These are phyloP conservation scores for Cerastis leucographa DNA, from an alignment of 2,888 invertebrate species.

Conservation along the genomic window DNA sequence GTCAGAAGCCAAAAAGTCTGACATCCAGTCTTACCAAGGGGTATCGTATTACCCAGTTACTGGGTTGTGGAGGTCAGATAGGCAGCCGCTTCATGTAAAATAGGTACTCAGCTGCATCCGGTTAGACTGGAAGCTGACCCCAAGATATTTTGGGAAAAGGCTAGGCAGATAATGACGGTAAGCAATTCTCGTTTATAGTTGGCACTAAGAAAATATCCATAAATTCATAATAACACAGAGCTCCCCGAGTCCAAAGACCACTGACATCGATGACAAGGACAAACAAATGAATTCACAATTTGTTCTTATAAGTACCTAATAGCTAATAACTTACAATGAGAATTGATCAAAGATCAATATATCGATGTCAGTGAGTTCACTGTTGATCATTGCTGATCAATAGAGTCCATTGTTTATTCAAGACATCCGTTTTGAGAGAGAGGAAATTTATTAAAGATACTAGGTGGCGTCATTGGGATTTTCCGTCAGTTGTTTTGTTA, in stretches of 20 bases:
- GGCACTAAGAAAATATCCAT: neutral
- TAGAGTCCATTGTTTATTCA: neutral
- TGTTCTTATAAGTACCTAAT: neutral
- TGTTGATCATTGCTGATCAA: conserved; percentile 28
- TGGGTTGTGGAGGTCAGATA: no score
- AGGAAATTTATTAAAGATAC: conserved; percentile 19
- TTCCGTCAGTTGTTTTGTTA: neutral
- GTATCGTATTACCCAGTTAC: no score
- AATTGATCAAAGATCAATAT: conserved; percentile 39
- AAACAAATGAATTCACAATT: conserved; percentile 6
- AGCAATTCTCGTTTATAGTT: no score
- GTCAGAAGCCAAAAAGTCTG: no score
- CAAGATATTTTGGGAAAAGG: no score
- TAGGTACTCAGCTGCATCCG: no score
- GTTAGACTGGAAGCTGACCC: no score
- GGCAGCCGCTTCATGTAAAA: no score
- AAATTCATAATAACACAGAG: neutral
- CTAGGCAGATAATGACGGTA: no score
- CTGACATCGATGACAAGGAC: conserved; percentile 12
- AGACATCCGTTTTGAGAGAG: conserved; percentile 33
- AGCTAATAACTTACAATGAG: conserved; percentile 39
- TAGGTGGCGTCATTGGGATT: no score
- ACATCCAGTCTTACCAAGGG: no score
- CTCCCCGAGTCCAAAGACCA: conserved; percentile 8
- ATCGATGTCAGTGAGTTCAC: conserved; percentile 21